A percentile compares a stretch with the other conserved stretches of the same genome.
Conservation (phyloP, 2,113 vertebrate genomes). For the Saguinus midas region DNA sequence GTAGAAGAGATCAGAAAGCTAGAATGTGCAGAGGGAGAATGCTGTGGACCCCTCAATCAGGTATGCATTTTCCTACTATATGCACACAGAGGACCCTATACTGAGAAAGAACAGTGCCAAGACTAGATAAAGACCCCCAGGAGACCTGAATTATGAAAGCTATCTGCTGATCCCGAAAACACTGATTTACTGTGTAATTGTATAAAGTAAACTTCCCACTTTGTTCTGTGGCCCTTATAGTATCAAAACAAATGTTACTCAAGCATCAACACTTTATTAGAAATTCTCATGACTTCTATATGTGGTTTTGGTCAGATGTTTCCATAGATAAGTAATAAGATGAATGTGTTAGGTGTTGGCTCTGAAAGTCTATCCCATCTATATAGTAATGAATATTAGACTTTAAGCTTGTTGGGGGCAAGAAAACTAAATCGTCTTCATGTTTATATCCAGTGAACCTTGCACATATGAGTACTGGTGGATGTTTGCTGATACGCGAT, state of each 20-base stretch:
- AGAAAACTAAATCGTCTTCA: background rate
- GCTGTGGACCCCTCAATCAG: background rate
- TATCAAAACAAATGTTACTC: background rate
- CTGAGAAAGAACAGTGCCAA: background rate
- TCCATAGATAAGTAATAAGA: background rate
- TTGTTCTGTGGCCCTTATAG: background rate
- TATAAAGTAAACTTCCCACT: background rate
- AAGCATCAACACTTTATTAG: background rate
- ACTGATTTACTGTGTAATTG: background rate
- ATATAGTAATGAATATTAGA: background rate
- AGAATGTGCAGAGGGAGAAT: background rate
- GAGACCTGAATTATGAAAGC: background rate
- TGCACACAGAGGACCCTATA: background rate
- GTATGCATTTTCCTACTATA: background rate
- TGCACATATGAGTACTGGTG: background rate
- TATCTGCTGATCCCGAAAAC: background rate
- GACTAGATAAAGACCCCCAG: background rate
- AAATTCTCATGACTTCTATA: constrained; percentile 2
- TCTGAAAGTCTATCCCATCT: background rate
- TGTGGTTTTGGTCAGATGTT: background rate
- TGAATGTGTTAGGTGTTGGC: background rate
- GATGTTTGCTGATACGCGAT: background rate
- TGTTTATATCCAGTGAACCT: background rate
- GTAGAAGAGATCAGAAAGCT: background rate
- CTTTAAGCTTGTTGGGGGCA: background rate